Conservation (phyloP, 30 jellyfish, hydroid and myxozoan species). For the Pelagia noctiluca region DNA sequence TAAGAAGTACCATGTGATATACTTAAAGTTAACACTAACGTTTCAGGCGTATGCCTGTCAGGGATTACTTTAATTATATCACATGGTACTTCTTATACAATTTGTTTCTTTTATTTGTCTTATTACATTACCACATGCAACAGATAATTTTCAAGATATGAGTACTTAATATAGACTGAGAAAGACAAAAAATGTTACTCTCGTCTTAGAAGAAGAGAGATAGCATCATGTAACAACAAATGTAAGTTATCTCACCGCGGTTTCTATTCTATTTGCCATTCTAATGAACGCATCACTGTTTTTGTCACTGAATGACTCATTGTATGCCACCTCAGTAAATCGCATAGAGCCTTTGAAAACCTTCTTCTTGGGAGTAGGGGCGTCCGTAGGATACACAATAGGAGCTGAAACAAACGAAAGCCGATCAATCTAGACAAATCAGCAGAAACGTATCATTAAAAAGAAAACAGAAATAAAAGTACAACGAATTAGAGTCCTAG, state of each 20-base stretch:
- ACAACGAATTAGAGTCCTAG: neutral
- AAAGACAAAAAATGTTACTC: no score
- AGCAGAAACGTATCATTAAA: neutral
- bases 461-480: neutral
- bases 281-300: constrained; percentile 42
- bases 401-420: constrained; percentile 37
- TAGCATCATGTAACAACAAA: no score
- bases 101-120: no score
- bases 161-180: no score
- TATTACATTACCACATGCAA: no score
- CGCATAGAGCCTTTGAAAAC: constrained; percentile 46
- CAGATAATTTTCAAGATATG: no score
- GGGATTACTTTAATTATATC: no score
- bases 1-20: no score
- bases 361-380: constrained; percentile 66
- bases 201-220: no score
- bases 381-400: constrained; percentile 66
- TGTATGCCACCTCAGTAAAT: constrained; percentile 30
- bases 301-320: constrained; percentile 29
- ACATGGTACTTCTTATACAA: no score
- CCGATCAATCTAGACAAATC: neutral
- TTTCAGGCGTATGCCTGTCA: no score
- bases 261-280: constrained; percentile 67
- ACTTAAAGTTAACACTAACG: no score
- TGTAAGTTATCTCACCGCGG: constrained; percentile 87